Evolutionary conservation across 2,888 invertebrate genomes (phyloP).

Genomic region (Hydroisotoma schaefferi): DNA sequence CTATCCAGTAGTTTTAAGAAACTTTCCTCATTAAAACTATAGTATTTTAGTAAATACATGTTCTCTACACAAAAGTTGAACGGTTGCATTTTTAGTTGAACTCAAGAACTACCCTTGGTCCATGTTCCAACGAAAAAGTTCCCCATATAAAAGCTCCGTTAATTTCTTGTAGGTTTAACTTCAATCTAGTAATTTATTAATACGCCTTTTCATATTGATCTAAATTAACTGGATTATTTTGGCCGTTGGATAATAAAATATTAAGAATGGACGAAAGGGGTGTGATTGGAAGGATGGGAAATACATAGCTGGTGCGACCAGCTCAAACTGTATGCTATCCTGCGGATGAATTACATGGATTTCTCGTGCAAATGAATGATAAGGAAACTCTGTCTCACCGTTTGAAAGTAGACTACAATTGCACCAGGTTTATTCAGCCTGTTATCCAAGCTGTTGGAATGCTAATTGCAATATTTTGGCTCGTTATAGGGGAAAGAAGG

Average conservation of each 20-base stretch:
- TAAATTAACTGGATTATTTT: background rate
- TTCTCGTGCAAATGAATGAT: constrained; percentile 7
- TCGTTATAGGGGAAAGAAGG: background rate
- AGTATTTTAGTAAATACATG: too few relatives aligned
- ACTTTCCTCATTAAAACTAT: too few relatives aligned
- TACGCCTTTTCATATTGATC: background rate
- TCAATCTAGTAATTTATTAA: background rate
- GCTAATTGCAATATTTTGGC: background rate
- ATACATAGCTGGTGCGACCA: too few relatives aligned
- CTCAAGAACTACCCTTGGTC: constrained; percentile 40
- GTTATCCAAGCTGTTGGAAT: background rate
- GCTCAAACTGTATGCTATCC: too few relatives aligned
- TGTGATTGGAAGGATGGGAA: constrained; percentile 13
- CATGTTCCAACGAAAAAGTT: constrained; percentile 31
- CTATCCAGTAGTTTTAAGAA: too few relatives aligned
- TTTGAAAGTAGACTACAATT: constrained; percentile 19
- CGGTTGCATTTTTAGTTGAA: too few relatives aligned
- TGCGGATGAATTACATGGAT: too few relatives aligned
- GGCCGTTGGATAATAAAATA: constrained; percentile 12
- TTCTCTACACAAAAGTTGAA: constrained; percentile 25
- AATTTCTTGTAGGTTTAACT: constrained; percentile 29
- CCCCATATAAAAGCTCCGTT: constrained; percentile 19
- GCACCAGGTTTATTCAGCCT: constrained; percentile 8
- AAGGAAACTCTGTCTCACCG: background rate
- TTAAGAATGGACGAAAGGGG: constrained; percentile 21